Evolutionary conservation across 2,888 invertebrate species (phyloP).

Genomic region (Sphaerophoria taeniata): DNA sequence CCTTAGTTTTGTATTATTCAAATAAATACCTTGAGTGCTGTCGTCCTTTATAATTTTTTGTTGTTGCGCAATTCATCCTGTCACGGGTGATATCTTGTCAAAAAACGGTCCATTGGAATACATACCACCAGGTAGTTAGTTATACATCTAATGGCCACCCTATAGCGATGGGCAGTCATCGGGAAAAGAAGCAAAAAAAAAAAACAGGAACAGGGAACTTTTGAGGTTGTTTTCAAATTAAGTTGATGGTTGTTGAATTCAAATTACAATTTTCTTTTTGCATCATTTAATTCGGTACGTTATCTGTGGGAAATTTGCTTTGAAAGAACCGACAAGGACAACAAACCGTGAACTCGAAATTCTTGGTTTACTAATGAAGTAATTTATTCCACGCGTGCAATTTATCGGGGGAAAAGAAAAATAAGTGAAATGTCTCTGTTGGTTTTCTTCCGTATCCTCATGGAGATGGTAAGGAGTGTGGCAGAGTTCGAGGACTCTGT

Average conservation of each 20-base stretch:
- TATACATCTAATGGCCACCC: background rate
- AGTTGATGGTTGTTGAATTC: conserved; percentile 67
- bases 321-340: conserved; percentile 10
- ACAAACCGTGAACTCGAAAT: conserved; percentile 1
- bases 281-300: conserved; percentile 69
- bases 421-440: conserved; percentile 64
- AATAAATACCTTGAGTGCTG: conserved; percentile 44
- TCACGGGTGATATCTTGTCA: conserved; percentile 35
- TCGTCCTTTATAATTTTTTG: conserved; percentile 11
- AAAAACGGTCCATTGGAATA: conserved; percentile 22
- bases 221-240: conserved; percentile 55
- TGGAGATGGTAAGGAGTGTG: background rate
- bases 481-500: background rate
- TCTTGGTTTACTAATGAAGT: conserved; percentile 67
- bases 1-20: conserved; percentile 48
- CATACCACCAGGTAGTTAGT: background rate
- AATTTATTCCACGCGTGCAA: conserved; percentile 74
- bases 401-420: conserved; percentile 59
- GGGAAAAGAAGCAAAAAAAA: conserved; percentile 5
- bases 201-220: background rate
- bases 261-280: conserved; percentile 72
- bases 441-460: background rate
- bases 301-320: conserved; percentile 42
- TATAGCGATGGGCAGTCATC: background rate
- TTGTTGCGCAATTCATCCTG: conserved; percentile 45